Evolutionary conservation across 2,113 vertebrate species (phyloP).

Genomic region (Tupaia chinensis): DNA sequence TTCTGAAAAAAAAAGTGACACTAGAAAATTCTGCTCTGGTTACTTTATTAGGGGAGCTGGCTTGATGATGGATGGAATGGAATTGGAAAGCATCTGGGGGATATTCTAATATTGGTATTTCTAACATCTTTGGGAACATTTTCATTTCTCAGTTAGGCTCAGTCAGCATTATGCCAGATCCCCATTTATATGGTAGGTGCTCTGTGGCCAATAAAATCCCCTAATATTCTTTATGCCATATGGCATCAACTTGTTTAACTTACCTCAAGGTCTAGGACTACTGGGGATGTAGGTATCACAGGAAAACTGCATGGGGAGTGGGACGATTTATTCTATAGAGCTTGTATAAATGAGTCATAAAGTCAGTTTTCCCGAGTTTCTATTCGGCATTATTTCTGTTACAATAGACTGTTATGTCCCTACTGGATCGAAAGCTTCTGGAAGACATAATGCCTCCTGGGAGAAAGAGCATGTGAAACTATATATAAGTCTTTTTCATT

Average conservation of each 20-base stretch:
- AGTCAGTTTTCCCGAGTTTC: not conserved
- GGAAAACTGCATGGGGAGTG: not conserved
- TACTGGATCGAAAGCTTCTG: not conserved
- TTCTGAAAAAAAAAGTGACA: not conserved
- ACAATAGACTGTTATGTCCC: not conserved
- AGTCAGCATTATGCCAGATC: not conserved
- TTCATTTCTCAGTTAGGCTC: constrained; percentile 26
- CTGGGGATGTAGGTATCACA: not conserved
- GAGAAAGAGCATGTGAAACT: not conserved
- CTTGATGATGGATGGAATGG: not conserved
- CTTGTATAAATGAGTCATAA: not conserved
- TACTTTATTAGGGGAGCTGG: not conserved
- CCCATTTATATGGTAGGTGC: not conserved
- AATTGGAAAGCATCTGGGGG: constrained; percentile 31
- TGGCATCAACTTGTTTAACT: constrained; percentile 38
- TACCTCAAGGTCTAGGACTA: not conserved
- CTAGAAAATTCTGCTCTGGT: not conserved
- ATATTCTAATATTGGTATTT: constrained; percentile 35
- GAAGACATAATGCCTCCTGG: not conserved
- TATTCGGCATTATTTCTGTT: not conserved
- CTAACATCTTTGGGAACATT: constrained; percentile 25
- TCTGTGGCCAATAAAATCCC: constrained; percentile 31
- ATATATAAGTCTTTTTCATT: not conserved
- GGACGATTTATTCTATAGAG: not conserved
- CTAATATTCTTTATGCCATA: constrained; percentile 28